Evolutionary conservation across 2,113 vertebrate genomes (phyloP).

Genomic region (Hemicordylus capensis): DNA sequence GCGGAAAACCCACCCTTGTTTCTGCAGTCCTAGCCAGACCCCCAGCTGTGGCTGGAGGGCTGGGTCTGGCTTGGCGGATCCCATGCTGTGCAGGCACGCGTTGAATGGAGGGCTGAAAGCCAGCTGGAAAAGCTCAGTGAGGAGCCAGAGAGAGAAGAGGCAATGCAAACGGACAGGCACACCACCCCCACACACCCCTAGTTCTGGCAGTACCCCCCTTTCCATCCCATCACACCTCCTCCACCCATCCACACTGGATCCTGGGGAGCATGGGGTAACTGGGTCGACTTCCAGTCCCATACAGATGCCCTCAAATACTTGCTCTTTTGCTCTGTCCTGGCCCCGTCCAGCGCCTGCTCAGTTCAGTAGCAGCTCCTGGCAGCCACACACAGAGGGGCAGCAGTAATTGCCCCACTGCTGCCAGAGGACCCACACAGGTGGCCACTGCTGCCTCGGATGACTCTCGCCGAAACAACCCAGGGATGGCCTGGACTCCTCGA

Average conservation of each 20-base stretch:
- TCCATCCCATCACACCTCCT: not conserved
- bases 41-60: not conserved
- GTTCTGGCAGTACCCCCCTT: not conserved
- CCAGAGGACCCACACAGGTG: fast-evolving
- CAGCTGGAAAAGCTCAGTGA: not conserved
- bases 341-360: not conserved
- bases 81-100: not conserved
- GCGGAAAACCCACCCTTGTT: not conserved
- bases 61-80: not conserved
- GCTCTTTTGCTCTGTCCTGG: not conserved
- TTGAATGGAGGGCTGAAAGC: not conserved
- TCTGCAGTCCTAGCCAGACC: too few relatives aligned
- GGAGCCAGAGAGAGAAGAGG: not conserved
- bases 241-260: too few relatives aligned
- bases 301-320: too few relatives aligned
- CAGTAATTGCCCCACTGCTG: too few relatives aligned
- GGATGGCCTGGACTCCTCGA: not conserved
- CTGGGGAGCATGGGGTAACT: not conserved
- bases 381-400: not conserved
- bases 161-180: too few relatives aligned
- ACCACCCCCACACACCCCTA: not conserved
- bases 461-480: too few relatives aligned
- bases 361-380: not conserved
- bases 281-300: not conserved
- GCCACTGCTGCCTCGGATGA: too few relatives aligned